Base-by-base conservation (phyloP, 1,140 invertebrate genomes). In the Pachyrhynchus sulphureomaculatus region DNA sequence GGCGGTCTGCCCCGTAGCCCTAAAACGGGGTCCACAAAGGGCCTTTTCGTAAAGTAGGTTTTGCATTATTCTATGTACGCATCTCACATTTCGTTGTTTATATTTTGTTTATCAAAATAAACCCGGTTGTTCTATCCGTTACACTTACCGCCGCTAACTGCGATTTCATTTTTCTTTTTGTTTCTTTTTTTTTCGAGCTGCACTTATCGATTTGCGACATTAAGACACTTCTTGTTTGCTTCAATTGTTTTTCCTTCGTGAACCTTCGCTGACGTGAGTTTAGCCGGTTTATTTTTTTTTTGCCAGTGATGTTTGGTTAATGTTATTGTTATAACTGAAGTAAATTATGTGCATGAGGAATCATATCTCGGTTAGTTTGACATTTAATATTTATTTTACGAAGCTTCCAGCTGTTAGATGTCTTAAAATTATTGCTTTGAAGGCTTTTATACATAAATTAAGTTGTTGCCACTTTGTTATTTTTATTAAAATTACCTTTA, bases 11-110 rank as follows among this genome's bases (percentile, higher is more conserved):
- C 66, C 47, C 69, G 67, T 69, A 67, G 67, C 67, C 72, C 72
- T 71, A 67, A 70, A 61, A 52, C 65, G 67, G 66, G 72, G 39
- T 44, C 71, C 68, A 64, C 58, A 32, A 71, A 72, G 68, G 72
- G 69, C 65, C 57, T 57, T 59, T 33, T 62, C 33, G 57, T 62
- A 61, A 54, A 65, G 59, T 68, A 67, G 64, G 57, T 68, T 61
- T 57, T 57, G 48, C 52, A 51, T 67, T 52, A 45, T 63, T 60
- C n/a, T 18, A 5, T 13, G n/a, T 15, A 15, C 17, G 1, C 36
- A 15, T 37, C 2, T n/a, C 12, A 17, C 15, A 32, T 53, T 13
- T 29, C 20, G 42, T 29, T 29, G 26, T 29, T 29, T 9, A 29
- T 29, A 47, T 49, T 49, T 33, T 37, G 13, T 42, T 45, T 37